Evolutionary conservation across 30 jellyfish, hydroid and myxozoan species (phyloP).

Genomic region (Hydractinia symbiolongicarpus): DNA sequence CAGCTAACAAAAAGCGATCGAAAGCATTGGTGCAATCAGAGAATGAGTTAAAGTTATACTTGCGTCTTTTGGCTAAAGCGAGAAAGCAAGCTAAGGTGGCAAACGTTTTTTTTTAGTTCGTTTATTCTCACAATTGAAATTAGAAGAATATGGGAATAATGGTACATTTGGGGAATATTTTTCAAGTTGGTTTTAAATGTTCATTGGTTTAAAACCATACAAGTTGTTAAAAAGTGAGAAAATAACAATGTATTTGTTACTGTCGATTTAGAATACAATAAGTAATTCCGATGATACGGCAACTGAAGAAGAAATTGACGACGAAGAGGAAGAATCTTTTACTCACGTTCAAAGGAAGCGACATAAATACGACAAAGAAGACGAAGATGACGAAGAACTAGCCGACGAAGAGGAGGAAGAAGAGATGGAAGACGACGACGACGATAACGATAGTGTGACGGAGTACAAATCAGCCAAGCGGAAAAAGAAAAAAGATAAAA

Average conservation of each 20-base stretch:
- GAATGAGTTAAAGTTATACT: constrained; percentile 55
- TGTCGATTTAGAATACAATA: background rate
- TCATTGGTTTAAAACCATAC: background rate
- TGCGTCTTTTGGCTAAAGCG: constrained; percentile 46
- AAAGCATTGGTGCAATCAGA: constrained; percentile 83
- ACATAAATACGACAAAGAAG: background rate
- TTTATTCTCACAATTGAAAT: too few relatives aligned
- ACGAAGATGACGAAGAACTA: constrained; percentile 3
- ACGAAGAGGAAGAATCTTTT: constrained; percentile 6
- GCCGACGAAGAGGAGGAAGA: constrained; percentile 3
- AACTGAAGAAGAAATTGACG: constrained; percentile 28
- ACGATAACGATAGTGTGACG: background rate
- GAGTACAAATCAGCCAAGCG: constrained; percentile 12
- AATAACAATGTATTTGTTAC: too few relatives aligned
- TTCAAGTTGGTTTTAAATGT: background rate
- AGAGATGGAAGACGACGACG: background rate
- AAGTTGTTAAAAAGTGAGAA: background rate
- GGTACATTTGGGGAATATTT: background rate
- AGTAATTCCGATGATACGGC: constrained; percentile 15
- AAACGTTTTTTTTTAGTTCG: background rate
- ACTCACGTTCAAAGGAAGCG: background rate
- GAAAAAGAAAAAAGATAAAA: constrained; percentile 13
- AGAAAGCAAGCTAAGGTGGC: background rate
- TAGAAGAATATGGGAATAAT: too few relatives aligned
- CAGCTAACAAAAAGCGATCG: constrained; percentile 83